These are phyloP conservation scores for Cyphomyrmex costatus DNA, from an alignment of 1,140 invertebrate genomes.

Conservation along the genomic window DNA sequence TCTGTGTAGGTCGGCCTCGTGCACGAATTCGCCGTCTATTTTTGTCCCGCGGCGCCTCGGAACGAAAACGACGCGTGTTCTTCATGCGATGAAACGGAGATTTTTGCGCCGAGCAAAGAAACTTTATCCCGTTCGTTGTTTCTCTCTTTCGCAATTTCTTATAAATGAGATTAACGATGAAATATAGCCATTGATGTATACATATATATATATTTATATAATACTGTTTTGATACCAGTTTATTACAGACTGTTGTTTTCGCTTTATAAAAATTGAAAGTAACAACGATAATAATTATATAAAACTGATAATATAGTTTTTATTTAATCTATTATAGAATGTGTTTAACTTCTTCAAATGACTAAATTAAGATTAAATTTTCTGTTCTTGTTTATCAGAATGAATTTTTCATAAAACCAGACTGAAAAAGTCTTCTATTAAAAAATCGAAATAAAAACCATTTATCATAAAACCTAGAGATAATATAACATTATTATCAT, in stretches of 20 bases:
- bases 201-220: too few species aligned
- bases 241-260: neutral
- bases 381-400: neutral
- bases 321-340: neutral
- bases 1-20: neutral
- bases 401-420: neutral
- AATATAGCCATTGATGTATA: neutral
- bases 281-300: neutral
- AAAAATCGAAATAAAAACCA: neutral
- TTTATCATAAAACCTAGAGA: neutral
- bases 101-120: constrained; percentile 1
- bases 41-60: constrained; percentile 54
- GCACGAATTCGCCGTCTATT: constrained; percentile 65
- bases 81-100: neutral
- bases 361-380: neutral
- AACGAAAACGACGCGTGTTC: constrained; percentile 30
- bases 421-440: neutral
- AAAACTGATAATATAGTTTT: neutral
- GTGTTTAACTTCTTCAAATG: neutral
- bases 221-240: neutral
- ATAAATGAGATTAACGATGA: neutral
- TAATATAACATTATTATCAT: too few species aligned
- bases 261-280: neutral
- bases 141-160: neutral
- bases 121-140: neutral